Evolutionary conservation across 2,888 invertebrate genomes (phyloP).

Genomic region (Caradrina kadenii): DNA sequence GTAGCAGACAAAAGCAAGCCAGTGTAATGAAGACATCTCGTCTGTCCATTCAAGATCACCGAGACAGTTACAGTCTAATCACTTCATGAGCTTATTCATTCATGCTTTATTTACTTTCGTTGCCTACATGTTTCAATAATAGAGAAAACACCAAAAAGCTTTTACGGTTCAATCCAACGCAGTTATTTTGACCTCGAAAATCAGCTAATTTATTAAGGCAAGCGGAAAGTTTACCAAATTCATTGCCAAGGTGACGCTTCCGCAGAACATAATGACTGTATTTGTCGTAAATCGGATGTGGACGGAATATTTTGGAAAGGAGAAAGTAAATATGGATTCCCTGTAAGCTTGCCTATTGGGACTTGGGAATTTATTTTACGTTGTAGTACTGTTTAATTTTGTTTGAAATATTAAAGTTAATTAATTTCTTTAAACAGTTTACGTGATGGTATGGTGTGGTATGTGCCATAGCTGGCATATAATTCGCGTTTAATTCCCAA

Average conservation of each 20-base stretch:
- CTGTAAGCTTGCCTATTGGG: neutral
- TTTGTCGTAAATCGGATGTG: conserved; percentile 15
- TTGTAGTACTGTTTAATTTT: neutral
- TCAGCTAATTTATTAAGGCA: conserved; percentile 21
- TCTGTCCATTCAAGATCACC: neutral
- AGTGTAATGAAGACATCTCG: neutral
- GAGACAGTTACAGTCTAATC: conserved; percentile 12
- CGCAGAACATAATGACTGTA: conserved; percentile 19
- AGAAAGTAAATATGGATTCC: conserved; percentile 8
- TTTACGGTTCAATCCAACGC: conserved; percentile 35
- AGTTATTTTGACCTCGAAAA: conserved; percentile 37
- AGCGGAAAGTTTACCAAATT: conserved; percentile 27
- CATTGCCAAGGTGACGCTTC: conserved; percentile 33
- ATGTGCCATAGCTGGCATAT: too few species aligned
- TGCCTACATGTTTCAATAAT: conserved; percentile 3
- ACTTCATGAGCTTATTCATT: neutral
- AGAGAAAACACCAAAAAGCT: conserved; percentile 36
- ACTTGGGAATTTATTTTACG: conserved; percentile 8
- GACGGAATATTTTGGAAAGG: conserved; percentile 3
- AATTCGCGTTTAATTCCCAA: too few species aligned
- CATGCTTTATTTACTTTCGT: conserved; percentile 7
- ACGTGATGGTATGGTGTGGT: too few species aligned
- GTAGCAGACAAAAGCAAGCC: too few species aligned
- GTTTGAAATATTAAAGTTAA: neutral
- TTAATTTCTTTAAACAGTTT: too few species aligned